Evolutionary conservation across 2,797 vertebrate genomes (phyloP), one percentile per base, ranked within the genome.

Genomic region (Poeciliopsis gracilis): DNA sequence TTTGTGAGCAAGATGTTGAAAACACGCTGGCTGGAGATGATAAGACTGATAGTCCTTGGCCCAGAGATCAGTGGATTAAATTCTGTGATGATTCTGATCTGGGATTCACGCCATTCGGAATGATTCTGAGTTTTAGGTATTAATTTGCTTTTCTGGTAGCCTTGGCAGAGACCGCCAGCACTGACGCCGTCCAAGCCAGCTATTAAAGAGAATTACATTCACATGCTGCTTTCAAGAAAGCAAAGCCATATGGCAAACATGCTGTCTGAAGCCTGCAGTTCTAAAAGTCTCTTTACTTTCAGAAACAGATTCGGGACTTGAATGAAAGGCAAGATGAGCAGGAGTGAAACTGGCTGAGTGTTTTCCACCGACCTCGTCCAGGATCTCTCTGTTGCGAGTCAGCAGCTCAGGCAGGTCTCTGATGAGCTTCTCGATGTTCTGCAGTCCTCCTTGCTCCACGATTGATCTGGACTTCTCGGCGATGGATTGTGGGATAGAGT

Each of bases 401-500:
- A 99, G 94, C 5, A 99, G 94, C 86, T 99, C 98, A 0, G 98
- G 98, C 30, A 99, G 95, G 84, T 99, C 98, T 95, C 89, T 97
- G 86, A 99, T 98, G 41, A 99, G 94, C 91, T 98, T 97, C 91
- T 99, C 97, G 59, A 99, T 93, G 88, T 96, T 99, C 94, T 98
- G 97, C 86, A 99, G 95, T 12, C 98, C 98, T 74, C 98, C 98
- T 78, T 97, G 97, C 86, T 97, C 96, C 86, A 97, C 95, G 18
- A 99, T 91, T 80, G 95, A 94, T 20, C 95, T 95, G 1, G 98
- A 97, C 87, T 99, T 99, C 77, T 97, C 97, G 86, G 96, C 89
- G 89, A 99, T 99, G 84, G 98, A 99, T 87, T 97, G 97, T 89
- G 98, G 98, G 85, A 99, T 95, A 0, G 97, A 96, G 87, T 99